A percentile compares a stretch with the other conserved stretches of the same genome.
Evolutionary conservation across 92 coral and sea anemone genomes (phyloP).

Genomic region (Pocillopora grandis): DNA sequence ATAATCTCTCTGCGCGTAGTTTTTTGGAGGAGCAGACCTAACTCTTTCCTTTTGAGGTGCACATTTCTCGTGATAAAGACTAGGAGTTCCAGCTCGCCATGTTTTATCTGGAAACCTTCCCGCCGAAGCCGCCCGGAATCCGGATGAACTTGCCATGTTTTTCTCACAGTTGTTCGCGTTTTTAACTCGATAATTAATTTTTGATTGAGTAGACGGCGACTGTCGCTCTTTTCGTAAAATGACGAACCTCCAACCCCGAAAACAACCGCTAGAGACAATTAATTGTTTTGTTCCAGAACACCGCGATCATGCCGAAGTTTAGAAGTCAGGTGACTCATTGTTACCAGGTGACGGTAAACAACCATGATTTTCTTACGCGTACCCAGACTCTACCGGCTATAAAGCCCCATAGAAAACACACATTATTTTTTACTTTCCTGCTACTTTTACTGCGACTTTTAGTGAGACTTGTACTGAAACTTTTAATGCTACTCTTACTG

Average conservation of each 20-base stretch:
- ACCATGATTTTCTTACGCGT: neutral
- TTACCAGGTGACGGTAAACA: constrained; percentile 40
- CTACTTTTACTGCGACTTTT: no score
- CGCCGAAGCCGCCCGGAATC: constrained; percentile 80
- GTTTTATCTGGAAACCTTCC: constrained; percentile 82
- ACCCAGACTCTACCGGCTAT: neutral
- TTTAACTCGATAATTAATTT: neutral
- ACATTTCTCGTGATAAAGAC: constrained; percentile 94
- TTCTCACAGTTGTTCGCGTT: neutral
- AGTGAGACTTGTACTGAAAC: neutral
- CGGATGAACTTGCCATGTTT: constrained; percentile 8
- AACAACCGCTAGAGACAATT: neutral
- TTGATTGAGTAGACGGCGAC: neutral
- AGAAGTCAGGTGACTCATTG: constrained; percentile 29
- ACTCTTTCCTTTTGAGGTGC: constrained; percentile 75
- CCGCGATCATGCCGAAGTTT: neutral
- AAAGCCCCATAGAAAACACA: no score
- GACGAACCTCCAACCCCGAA: constrained; percentile 12
- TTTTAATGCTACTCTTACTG: neutral
- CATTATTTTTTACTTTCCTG: no score
- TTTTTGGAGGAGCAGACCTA: constrained; percentile 79
- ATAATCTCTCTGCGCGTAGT: constrained; percentile 81
- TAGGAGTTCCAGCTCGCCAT: constrained; percentile 56
- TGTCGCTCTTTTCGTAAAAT: constrained; percentile 26
- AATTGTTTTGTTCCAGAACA: constrained; percentile 27